A percentile compares a stretch with the other conserved stretches of the same genome.
Conservation (phyloP, 2,797 vertebrate species). For the Sebastiscus albofasciatus region DNA sequence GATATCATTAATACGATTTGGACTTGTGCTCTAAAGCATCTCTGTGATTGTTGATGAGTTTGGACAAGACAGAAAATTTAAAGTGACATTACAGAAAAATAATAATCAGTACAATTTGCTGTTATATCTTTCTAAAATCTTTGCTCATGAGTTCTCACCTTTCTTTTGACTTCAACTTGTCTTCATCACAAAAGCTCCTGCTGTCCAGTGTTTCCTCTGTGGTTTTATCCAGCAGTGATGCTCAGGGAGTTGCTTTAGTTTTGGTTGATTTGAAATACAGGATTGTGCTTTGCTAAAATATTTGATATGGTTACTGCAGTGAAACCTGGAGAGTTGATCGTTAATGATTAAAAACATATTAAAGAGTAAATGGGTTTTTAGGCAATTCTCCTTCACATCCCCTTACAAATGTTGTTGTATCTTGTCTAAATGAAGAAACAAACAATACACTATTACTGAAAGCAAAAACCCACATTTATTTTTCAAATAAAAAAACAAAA, state of each 20-base stretch:
- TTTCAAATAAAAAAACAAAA: background rate
- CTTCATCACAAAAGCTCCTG: background rate
- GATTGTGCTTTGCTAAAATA: background rate
- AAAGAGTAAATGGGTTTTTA: no score
- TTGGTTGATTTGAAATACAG: background rate
- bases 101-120: background rate
- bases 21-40: background rate
- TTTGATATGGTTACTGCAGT: background rate
- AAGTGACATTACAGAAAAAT: background rate
- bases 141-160: slow-evolving; percentile 6
- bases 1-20: background rate
- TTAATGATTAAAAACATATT: background rate
- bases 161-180: background rate
- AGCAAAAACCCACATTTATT: background rate
- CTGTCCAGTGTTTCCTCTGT: slow-evolving; percentile 13
- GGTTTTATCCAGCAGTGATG: background rate
- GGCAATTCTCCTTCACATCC: no score
- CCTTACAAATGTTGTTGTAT: no score
- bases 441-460: background rate
- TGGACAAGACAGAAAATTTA: background rate
- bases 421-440: no score
- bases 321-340: background rate
- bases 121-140: background rate
- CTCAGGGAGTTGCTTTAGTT: background rate
- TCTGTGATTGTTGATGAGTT: background rate